Evolutionary conservation across 2,888 invertebrate genomes (phyloP).

Genomic region (Zootermopsis nevadensis): DNA sequence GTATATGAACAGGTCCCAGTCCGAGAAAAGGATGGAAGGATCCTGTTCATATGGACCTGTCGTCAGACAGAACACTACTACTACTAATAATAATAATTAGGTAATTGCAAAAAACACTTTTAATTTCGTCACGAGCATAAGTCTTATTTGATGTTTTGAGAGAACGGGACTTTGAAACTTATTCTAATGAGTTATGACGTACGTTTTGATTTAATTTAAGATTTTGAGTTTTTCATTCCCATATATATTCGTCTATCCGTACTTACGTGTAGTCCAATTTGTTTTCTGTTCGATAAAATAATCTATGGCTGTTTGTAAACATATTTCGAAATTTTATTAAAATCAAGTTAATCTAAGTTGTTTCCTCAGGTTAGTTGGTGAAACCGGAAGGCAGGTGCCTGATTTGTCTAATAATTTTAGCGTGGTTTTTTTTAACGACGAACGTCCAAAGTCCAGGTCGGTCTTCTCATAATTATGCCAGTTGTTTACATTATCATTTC

Average conservation of each 20-base stretch:
- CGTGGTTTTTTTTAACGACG: background rate
- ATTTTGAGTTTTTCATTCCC: too few relatives aligned
- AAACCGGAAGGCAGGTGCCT: conserved; percentile 2
- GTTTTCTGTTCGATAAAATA: too few relatives aligned
- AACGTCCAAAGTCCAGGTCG: background rate
- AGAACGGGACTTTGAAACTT: background rate
- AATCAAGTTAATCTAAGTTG: background rate
- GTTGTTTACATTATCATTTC: background rate
- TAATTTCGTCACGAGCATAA: too few relatives aligned
- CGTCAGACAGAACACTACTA: too few relatives aligned
- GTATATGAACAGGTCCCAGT: too few relatives aligned
- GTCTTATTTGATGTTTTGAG: too few relatives aligned
- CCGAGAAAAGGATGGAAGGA: too few relatives aligned
- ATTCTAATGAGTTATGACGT: background rate
- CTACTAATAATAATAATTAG: too few relatives aligned
- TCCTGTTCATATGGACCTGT: too few relatives aligned
- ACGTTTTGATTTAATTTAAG: background rate
- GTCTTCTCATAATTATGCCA: background rate
- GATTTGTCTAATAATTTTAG: background rate
- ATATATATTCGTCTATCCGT: background rate
- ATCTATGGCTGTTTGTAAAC: too few relatives aligned
- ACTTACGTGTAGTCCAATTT: background rate
- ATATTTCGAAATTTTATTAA: background rate
- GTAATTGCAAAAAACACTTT: too few relatives aligned
- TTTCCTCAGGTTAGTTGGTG: background rate